Conservation (phyloP, 23 tunicate genomes). For the Pegea sp. region DNA sequence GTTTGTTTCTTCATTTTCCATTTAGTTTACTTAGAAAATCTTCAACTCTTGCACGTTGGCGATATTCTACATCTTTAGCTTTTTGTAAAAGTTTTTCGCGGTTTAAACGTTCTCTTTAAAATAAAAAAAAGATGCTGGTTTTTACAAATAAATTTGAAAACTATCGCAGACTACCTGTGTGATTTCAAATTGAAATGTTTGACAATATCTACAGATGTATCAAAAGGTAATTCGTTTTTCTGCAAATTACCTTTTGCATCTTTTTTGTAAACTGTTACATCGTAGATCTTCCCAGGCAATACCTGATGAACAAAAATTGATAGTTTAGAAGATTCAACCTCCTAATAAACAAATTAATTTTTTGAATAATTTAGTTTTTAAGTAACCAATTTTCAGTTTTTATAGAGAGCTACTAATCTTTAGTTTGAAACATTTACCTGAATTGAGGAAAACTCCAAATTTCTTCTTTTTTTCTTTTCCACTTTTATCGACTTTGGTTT, state of each 20-base stretch:
- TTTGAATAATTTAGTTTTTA: too few relatives aligned
- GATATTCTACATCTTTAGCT: slow-evolving; percentile 32
- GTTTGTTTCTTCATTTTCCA: too few relatives aligned
- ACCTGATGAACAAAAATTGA: slow-evolving; percentile 17
- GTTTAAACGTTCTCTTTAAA: slow-evolving; percentile 29
- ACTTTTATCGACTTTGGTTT: too few relatives aligned
- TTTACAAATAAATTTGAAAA: background rate
- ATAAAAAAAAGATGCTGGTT: background rate
- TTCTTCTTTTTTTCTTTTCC: too few relatives aligned
- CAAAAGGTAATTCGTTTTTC: slow-evolving; percentile 16
- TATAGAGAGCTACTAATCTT: too few relatives aligned
- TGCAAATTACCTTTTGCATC: slow-evolving; percentile 27
- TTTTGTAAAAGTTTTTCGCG: slow-evolving; percentile 38
- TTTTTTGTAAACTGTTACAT: slow-evolving; percentile 63
- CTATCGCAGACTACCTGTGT: slow-evolving; percentile 16
- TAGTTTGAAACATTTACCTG: too few relatives aligned
- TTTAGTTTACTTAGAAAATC: slow-evolving; percentile 16
- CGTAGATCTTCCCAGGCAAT: slow-evolving; percentile 37
- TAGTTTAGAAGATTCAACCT: too few relatives aligned
- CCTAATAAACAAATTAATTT: too few relatives aligned
- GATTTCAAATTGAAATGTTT: slow-evolving; percentile 47
- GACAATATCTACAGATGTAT: slow-evolving; percentile 65
- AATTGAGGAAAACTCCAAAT: too few relatives aligned
- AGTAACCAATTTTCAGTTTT: too few relatives aligned
- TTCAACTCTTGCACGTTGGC: slow-evolving; percentile 57